Percentiles rank a stretch among this genome's conserved stretches.
Evolutionary conservation across 2,888 invertebrate species (phyloP).

Genomic region (Phalangium opilio): DNA sequence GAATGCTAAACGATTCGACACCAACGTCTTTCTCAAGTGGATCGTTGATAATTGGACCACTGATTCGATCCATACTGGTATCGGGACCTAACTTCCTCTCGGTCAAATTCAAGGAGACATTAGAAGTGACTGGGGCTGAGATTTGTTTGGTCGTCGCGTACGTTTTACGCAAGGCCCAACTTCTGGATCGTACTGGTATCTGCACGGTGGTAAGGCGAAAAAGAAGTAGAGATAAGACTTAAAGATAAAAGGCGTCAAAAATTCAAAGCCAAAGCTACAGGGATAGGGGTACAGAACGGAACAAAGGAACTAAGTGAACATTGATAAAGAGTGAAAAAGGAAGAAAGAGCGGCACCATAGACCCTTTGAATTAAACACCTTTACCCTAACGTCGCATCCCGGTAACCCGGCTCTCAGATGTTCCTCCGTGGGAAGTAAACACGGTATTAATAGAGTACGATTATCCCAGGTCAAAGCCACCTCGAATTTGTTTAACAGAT

Average conservation of each 20-base stretch:
- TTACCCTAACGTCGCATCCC: conserved; percentile 30
- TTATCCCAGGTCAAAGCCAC: conserved; percentile 93
- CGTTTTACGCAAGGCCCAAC: conserved; percentile 43
- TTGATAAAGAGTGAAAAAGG: conserved; percentile 1
- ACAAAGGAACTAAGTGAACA: not conserved
- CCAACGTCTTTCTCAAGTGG: conserved; percentile 9
- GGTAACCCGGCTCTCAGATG: conserved; percentile 24
- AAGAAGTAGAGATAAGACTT: not conserved
- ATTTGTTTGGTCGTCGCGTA: conserved; percentile 8
- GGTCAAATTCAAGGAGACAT: conserved; percentile 10
- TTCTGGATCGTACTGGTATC: conserved; percentile 47
- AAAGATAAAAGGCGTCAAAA: not conserved
- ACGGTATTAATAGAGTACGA: conserved; percentile 74
- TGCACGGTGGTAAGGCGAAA: conserved; percentile 22
- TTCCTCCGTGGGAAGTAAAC: conserved; percentile 51
- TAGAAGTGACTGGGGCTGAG: conserved; percentile 7
- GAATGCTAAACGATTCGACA: not conserved
- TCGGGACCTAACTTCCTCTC: too few relatives aligned
- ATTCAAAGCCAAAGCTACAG: too few relatives aligned
- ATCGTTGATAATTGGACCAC: conserved; percentile 10
- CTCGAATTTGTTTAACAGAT: conserved; percentile 88
- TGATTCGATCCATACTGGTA: conserved; percentile 12
- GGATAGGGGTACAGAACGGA: too few relatives aligned
- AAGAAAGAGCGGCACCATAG: conserved; percentile 1
- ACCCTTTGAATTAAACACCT: conserved; percentile 11